phyloP scores from a whole-genome alignment of 2,888 invertebrate genomes.

The Magallana nippona region DNA sequence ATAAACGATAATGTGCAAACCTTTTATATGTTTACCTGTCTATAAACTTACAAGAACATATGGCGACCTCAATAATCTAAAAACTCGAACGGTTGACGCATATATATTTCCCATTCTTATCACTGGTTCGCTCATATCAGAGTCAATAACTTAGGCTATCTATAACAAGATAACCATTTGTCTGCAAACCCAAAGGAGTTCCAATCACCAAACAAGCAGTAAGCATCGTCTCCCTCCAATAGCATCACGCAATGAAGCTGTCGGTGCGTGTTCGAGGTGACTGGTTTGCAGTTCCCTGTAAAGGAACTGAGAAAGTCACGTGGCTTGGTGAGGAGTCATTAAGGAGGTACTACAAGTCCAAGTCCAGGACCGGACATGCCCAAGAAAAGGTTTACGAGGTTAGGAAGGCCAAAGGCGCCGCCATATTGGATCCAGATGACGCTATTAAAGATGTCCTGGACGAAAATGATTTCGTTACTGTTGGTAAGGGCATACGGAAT shows the following conservation, averaged over 20 bases:
- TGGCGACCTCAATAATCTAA: too few species aligned
- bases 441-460: constrained; percentile 82
- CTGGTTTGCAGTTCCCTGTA: constrained; percentile 84
- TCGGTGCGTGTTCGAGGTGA: constrained; percentile 83
- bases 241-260: constrained; percentile 81
- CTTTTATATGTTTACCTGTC: too few species aligned
- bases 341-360: constrained; percentile 80
- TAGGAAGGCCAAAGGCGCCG: constrained; percentile 83
- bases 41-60: too few species aligned
- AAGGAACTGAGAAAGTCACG: constrained; percentile 80
- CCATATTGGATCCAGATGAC: constrained; percentile 83
- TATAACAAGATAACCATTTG: not conserved
- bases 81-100: too few species aligned
- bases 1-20: too few species aligned
- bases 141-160: not conserved
- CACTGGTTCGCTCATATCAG: not conserved
- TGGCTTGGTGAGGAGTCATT: constrained; percentile 83
- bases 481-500: constrained; percentile 80
- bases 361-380: constrained; percentile 68
- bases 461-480: constrained; percentile 84
- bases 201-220: too few species aligned
- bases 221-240: not conserved
- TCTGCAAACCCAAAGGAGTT: not conserved
- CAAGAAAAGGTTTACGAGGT: constrained; percentile 80
- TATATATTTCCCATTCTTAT: too few species aligned